phyloP scores from a whole-genome alignment of 1,140 invertebrate species.

The Polyergus mexicanus region DNA sequence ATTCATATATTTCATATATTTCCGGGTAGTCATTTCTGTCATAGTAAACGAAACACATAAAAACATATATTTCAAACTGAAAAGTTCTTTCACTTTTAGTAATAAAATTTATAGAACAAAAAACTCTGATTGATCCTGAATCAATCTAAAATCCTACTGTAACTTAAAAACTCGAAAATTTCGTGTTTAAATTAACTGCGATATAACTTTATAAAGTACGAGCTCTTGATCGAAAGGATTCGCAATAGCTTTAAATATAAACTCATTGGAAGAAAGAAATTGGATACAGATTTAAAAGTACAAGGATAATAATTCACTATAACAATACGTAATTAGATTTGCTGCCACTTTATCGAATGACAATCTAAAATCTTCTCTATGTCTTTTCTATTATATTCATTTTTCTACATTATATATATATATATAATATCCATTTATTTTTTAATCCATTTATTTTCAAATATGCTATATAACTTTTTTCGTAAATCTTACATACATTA shows the following conservation, averaged over 20 bases:
- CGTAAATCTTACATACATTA: background rate
- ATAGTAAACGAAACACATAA: background rate
- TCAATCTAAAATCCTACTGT: constrained; percentile 33
- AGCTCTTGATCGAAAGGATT: constrained; percentile 7
- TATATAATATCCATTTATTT: background rate
- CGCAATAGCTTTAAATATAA: constrained; percentile 49
- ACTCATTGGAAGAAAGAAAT: background rate
- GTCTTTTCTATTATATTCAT: background rate
- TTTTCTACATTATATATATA: background rate
- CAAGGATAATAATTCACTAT: background rate
- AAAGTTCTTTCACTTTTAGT: constrained; percentile 1
- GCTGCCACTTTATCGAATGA: background rate
- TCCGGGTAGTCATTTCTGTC: background rate
- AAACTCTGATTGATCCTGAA: constrained; percentile 28
- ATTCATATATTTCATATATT: background rate
- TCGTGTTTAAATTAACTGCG: constrained; percentile 31
- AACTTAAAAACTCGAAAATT: background rate
- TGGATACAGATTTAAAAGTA: background rate
- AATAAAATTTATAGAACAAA: constrained; percentile 54
- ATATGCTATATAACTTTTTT: background rate
- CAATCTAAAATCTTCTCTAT: background rate
- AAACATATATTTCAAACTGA: constrained; percentile 16
- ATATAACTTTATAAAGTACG: constrained; percentile 50
- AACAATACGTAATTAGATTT: constrained; percentile 4
- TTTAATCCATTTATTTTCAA: no score